phyloP scores from a whole-genome alignment of 2,888 invertebrate genomes.

The Corbicula japonica region DNA sequence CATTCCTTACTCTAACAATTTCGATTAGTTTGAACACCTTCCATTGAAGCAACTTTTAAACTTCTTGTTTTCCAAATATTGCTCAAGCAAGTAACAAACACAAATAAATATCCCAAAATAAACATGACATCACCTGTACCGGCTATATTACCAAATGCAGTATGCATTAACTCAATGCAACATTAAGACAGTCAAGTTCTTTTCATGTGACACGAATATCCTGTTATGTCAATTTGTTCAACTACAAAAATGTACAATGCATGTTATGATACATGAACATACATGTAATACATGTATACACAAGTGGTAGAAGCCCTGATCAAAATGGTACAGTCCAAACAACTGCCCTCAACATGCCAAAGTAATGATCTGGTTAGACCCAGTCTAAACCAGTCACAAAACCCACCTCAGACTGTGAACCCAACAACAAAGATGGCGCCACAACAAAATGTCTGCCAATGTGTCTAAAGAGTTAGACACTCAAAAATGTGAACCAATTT shows the following conservation, averaged over 20 bases:
- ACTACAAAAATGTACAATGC: background rate
- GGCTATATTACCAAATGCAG: background rate
- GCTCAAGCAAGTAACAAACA: too few relatives aligned
- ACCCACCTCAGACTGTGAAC: slow-evolving; percentile 26
- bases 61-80: too few relatives aligned
- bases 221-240: background rate
- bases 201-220: background rate
- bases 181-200: background rate
- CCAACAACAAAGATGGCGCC: slow-evolving; percentile 30
- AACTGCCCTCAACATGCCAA: slow-evolving; percentile 52
- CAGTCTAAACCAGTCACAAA: slow-evolving; percentile 32
- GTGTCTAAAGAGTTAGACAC: slow-evolving; percentile 66
- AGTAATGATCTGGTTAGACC: slow-evolving; percentile 15
- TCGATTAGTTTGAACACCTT: too few relatives aligned
- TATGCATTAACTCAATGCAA: background rate
- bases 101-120: background rate
- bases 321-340: slow-evolving; percentile 33
- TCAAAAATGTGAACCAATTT: slow-evolving; percentile 56
- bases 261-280: slow-evolving; percentile 9
- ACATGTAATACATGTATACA: background rate
- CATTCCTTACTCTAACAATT: too few relatives aligned
- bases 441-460: slow-evolving; percentile 25
- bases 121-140: too few relatives aligned
- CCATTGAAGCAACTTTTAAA: too few relatives aligned
- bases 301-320: slow-evolving; percentile 8